Evolutionary conservation across 2,797 vertebrate species (phyloP).

Genomic region (Chrysocyon brachyurus): DNA sequence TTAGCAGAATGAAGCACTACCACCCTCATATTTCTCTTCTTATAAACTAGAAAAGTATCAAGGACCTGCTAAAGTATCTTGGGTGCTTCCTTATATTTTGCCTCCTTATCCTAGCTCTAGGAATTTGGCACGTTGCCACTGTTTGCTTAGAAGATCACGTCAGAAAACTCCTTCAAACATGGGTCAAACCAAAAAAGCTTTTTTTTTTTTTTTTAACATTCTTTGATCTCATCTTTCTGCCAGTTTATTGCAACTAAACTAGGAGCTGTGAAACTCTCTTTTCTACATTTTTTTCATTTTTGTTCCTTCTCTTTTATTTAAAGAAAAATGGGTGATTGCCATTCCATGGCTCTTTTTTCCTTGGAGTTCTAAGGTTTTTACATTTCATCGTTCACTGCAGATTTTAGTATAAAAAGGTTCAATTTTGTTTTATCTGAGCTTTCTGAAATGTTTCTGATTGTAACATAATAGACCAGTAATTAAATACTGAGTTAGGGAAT

Average conservation of each 20-base stretch:
- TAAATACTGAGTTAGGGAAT: slow-evolving; percentile 74
- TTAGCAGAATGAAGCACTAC: neutral
- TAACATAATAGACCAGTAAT: slow-evolving; percentile 73
- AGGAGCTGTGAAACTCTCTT: neutral
- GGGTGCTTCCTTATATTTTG: neutral
- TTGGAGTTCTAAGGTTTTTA: slow-evolving; percentile 9
- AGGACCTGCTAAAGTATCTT: neutral
- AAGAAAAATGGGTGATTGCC: neutral
- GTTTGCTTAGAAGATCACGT: neutral
- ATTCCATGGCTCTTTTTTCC: neutral
- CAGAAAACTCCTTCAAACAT: neutral
- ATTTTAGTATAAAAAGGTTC: slow-evolving; percentile 57
- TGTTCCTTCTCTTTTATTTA: slow-evolving; percentile 29
- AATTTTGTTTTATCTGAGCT: slow-evolving; percentile 63
- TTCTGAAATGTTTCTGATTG: slow-evolving; percentile 76
- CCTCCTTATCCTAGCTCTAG: neutral
- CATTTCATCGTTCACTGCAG: slow-evolving; percentile 40
- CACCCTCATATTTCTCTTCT: neutral
- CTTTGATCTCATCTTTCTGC: neutral
- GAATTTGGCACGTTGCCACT: neutral
- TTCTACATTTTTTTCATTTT: neutral
- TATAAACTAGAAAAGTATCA: neutral
- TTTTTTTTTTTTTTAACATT: neutral
- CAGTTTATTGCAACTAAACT: neutral
- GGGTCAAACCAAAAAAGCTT: neutral